Conservation (phyloP, 2,797 vertebrate species). For the Echeneis naucrates region DNA sequence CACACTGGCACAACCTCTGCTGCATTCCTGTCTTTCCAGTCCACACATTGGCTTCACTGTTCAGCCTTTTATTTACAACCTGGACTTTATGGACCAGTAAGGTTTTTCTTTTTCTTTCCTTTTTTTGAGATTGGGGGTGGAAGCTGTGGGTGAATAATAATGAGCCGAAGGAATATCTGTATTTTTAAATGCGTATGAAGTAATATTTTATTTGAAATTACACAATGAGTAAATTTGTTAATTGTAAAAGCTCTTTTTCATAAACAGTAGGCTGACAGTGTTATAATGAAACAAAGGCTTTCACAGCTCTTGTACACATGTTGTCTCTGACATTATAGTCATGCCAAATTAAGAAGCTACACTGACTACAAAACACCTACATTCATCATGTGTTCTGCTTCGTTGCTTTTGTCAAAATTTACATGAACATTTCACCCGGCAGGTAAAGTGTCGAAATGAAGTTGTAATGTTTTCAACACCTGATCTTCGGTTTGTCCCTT, state of each 20-base stretch:
- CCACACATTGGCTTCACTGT: slow-evolving; percentile 74
- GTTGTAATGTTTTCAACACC: not conserved
- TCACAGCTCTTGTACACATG: slow-evolving; percentile 2
- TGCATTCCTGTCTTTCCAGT: slow-evolving; percentile 75
- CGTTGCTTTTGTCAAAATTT: not conserved
- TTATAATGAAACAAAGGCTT: slow-evolving; percentile 21
- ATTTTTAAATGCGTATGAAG: slow-evolving; percentile 10
- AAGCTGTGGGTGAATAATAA: slow-evolving; percentile 41
- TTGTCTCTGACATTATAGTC: slow-evolving; percentile 25
- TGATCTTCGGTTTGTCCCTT: not conserved
- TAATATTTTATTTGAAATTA: not conserved
- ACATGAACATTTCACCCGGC: not conserved
- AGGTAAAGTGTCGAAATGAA: not conserved
- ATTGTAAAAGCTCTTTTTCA: not conserved
- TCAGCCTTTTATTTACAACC: slow-evolving; percentile 77
- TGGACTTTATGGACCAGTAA: slow-evolving; percentile 60
- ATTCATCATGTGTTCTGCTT: not conserved
- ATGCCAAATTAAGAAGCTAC: slow-evolving; percentile 18
- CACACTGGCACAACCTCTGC: slow-evolving; percentile 72
- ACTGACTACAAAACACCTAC: not conserved
- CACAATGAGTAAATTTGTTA: not conserved
- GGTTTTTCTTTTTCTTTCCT: slow-evolving; percentile 12
- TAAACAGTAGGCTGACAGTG: not conserved
- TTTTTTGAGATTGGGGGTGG: not conserved
- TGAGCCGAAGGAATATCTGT: not conserved